Base-by-base conservation (phyloP, 2,113 vertebrate species). In the Neogobius melanostomus region DNA sequence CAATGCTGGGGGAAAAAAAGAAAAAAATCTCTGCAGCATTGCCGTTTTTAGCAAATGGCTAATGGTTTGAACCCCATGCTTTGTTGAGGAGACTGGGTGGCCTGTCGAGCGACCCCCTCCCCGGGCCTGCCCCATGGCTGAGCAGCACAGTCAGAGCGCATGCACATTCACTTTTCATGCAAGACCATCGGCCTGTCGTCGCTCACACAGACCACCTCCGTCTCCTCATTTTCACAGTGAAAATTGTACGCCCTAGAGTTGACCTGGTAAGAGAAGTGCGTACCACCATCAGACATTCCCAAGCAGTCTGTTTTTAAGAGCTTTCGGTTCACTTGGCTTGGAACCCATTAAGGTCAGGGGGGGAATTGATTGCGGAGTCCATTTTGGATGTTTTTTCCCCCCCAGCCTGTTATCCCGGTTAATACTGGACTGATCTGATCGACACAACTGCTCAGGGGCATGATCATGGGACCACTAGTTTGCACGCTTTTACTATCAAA, bases 101-200 rank as follows among this genome's bases (percentile, higher is more conserved):
- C 48, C 83, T 79, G 80, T 83, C 87, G 84, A 86, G 86, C 62
- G 28, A 83, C 65, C 16, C 6, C 21, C 7, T 15, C 16, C 17
- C 9, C 64, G 3, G 14, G 64, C 45, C 16, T 51, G 11, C 45
- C 36, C 47, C 70, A 53, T 21, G 8, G 14, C 28, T 66, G 80
- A 66, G 69, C 85, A 82, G 62, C 51, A 74, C 72, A 75, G 74
- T 76, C 79, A 74, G 79, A 71, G 78, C 68, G 78, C 92, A 93
- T 93, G 92, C 92, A 92, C 81, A 86, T 85, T 72, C 82, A 88
- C 92, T 1, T 21, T n/a, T 44, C 59, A 93, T 93, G 92, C 92
- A 91, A 79, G 56, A 73, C 62, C 83, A 72, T 42, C 11, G 60
- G 1, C 43, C n/a, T 21, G 21, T 6, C 46, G 42, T 80, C 74